Percentiles rank a stretch among this genome's conserved stretches.
These are phyloP conservation scores for Poeciliopsis turrubarensis DNA, from an alignment of 2,113 vertebrate species.

Conservation along the genomic window DNA sequence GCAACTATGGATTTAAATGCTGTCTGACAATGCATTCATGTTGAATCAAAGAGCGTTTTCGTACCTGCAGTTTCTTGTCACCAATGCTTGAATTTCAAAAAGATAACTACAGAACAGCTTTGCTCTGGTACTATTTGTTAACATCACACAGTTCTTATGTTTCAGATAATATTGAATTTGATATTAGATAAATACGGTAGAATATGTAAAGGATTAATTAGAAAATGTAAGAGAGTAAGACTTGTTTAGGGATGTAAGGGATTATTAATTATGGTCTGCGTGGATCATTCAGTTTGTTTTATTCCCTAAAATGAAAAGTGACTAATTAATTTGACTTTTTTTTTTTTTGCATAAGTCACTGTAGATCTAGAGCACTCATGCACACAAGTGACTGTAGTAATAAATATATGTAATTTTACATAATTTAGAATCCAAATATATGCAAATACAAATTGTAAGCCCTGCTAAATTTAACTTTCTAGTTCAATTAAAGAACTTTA, in stretches of 20 bases:
- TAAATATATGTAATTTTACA: background rate
- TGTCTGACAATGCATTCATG: slow-evolving; percentile 55
- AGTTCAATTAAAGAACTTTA: background rate
- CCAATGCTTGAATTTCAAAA: slow-evolving; percentile 45
- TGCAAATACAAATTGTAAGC: background rate
- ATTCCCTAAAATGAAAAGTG: background rate
- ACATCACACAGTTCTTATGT: slow-evolving; percentile 1
- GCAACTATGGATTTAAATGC: slow-evolving; percentile 56
- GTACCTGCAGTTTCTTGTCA: slow-evolving; percentile 42
- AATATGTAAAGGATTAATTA: slow-evolving; percentile 8
- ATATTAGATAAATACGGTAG: slow-evolving; percentile 6
- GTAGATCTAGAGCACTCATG: background rate
- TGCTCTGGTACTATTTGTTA: slow-evolving; percentile 10
- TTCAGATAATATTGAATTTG: slow-evolving; percentile 16
- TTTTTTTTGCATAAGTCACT: background rate
- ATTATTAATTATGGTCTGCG: background rate
- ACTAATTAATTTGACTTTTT: background rate
- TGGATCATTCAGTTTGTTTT: background rate
- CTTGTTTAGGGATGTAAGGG: background rate
- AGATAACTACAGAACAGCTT: slow-evolving; percentile 25
- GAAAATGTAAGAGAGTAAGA: background rate
- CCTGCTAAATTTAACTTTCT: background rate
- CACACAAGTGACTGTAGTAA: background rate
- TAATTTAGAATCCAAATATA: background rate
- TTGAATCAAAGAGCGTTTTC: slow-evolving; percentile 48